Evolutionary conservation across 1,140 invertebrate genomes (phyloP).

Genomic region (Cylas formicarius): DNA sequence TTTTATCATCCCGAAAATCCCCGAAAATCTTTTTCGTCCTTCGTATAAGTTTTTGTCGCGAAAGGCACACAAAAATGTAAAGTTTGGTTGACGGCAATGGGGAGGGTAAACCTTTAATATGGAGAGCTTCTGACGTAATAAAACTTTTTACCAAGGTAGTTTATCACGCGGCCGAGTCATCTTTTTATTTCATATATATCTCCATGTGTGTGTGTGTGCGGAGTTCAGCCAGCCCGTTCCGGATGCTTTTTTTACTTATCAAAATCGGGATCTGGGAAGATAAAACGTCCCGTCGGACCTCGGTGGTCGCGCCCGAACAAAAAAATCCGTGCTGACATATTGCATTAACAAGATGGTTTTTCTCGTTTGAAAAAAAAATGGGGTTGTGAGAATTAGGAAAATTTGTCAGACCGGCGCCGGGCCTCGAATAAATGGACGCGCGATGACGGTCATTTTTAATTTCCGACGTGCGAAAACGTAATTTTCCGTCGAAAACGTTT

Average conservation of each 20-base stretch:
- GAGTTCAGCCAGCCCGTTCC: slow-evolving; percentile 9
- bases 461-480: too few relatives aligned
- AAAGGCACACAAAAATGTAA: too few relatives aligned
- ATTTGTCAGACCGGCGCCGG: too few relatives aligned
- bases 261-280: slow-evolving; percentile 11
- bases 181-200: slow-evolving; percentile 15
- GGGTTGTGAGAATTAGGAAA: not conserved
- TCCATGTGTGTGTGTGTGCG: too few relatives aligned
- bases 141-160: slow-evolving; percentile 5
- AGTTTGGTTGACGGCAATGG: too few relatives aligned
- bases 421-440: too few relatives aligned
- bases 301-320: slow-evolving; percentile 4
- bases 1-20: too few relatives aligned
- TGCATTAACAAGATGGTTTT: slow-evolving; percentile 9
- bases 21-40: too few relatives aligned
- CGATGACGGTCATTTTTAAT: too few relatives aligned
- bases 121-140: slow-evolving; percentile 10
- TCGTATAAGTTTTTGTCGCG: too few relatives aligned
- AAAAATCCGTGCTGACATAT: slow-evolving; percentile 16
- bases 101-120: slow-evolving; percentile 14
- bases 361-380: not conserved
- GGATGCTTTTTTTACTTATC: slow-evolving; percentile 12
- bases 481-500: too few relatives aligned
- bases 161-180: slow-evolving; percentile 10
- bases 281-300: slow-evolving; percentile 9